These are phyloP conservation scores for Tetrapedia diversipes DNA, from an alignment of 2,888 invertebrate species.

Conservation along the genomic window DNA sequence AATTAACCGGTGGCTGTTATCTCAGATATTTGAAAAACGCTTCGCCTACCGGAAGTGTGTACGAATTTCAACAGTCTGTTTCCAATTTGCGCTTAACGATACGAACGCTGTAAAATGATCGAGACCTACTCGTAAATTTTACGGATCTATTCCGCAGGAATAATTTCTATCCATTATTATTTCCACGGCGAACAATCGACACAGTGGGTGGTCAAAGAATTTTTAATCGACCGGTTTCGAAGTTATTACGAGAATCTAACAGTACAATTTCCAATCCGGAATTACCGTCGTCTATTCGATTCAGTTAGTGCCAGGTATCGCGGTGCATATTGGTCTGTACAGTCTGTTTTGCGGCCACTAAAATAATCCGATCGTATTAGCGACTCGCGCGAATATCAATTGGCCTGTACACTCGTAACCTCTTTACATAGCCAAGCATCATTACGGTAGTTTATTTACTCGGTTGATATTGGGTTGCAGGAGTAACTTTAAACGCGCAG, in stretches of 20 bases:
- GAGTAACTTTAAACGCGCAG: not conserved
- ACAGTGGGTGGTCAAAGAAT: not conserved
- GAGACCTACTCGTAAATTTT: too few species aligned
- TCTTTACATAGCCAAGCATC: slow-evolving; percentile 40
- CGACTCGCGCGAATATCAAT: slow-evolving; percentile 39
- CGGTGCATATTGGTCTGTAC: slow-evolving; percentile 33
- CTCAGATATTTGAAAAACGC: too few species aligned
- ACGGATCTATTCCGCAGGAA: too few species aligned
- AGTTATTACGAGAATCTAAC: slow-evolving; percentile 13
- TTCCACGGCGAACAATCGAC: not conserved
- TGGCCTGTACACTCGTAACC: slow-evolving; percentile 32
- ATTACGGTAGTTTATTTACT: slow-evolving; percentile 46
- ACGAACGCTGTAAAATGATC: too few species aligned
- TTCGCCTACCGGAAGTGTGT: too few species aligned
- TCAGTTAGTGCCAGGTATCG: slow-evolving; percentile 33
- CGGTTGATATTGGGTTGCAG: not conserved
- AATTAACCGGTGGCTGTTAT: too few species aligned
- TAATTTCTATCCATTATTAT: too few species aligned
- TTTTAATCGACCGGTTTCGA: slow-evolving; percentile 5
- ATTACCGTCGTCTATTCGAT: slow-evolving; percentile 31
- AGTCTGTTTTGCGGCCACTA: slow-evolving; percentile 32
- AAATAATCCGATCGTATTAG: slow-evolving; percentile 50
- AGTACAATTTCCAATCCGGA: slow-evolving; percentile 56
- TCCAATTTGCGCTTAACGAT: too few species aligned
- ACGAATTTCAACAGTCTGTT: too few species aligned